Percentiles rank a stretch among this genome's conserved stretches.
Evolutionary conservation across 2,888 invertebrate species (phyloP).

Genomic region (Blastobasis lacticolella): DNA sequence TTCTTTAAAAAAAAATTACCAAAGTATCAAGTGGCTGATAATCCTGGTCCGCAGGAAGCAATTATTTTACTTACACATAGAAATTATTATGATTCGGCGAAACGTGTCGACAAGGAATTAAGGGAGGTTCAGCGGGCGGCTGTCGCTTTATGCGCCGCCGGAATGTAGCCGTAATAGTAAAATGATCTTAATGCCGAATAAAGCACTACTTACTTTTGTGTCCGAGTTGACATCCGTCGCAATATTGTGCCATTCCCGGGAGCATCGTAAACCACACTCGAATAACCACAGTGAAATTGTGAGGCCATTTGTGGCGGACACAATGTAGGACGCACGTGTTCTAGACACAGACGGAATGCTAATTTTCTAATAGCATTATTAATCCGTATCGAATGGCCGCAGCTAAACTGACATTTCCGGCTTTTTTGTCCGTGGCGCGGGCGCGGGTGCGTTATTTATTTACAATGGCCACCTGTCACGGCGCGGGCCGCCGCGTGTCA

Average conservation of each 20-base stretch:
- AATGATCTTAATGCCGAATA: slow-evolving; percentile 60
- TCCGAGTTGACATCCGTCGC: neutral
- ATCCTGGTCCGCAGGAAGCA: too few relatives aligned
- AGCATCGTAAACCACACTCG: too few relatives aligned
- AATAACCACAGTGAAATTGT: too few relatives aligned
- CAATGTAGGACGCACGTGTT: too few relatives aligned
- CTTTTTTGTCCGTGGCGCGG: slow-evolving; percentile 9
- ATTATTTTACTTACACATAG: too few relatives aligned
- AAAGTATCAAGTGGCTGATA: neutral
- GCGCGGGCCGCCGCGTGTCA: neutral
- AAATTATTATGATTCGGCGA: neutral
- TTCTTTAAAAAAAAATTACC: slow-evolving; percentile 5
- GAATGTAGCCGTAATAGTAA: slow-evolving; percentile 63
- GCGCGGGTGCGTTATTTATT: slow-evolving; percentile 9
- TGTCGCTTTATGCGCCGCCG: slow-evolving; percentile 49
- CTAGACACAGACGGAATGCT: slow-evolving; percentile 7
- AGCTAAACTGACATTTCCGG: slow-evolving; percentile 24
- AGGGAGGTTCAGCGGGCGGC: slow-evolving; percentile 32
- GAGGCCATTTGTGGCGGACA: too few relatives aligned
- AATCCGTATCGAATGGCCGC: slow-evolving; percentile 18
- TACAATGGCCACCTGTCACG: slow-evolving; percentile 37
- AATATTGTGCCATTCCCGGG: neutral
- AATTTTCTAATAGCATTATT: slow-evolving; percentile 13
- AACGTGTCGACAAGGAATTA: slow-evolving; percentile 14
- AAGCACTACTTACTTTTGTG: slow-evolving; percentile 19